A percentile compares a stretch with the other conserved stretches of the same genome.
phyloP scores from a whole-genome alignment of 1,140 invertebrate species.

The Drosophila seguyi region DNA sequence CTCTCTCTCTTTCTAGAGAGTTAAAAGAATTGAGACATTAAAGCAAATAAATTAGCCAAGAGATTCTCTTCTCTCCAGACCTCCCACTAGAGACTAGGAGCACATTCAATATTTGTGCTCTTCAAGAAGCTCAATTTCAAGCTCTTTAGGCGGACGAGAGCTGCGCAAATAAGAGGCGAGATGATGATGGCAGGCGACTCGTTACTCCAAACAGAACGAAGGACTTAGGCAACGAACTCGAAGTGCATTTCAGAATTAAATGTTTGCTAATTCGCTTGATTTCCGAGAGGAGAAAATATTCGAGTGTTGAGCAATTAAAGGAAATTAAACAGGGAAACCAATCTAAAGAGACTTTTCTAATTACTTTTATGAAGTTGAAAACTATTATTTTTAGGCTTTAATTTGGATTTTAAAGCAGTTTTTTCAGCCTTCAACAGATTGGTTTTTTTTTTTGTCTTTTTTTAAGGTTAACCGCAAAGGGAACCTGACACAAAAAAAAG shows the following conservation, averaged over 20 bases:
- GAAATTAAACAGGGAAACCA: not conserved
- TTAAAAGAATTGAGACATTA: conserved; percentile 14
- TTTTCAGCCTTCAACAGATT: no score
- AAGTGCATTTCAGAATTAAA: conserved; percentile 68
- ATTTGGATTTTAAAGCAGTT: not conserved
- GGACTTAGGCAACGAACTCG: conserved; percentile 77
- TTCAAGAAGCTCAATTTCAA: conserved; percentile 65
- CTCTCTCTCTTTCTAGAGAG: not conserved
- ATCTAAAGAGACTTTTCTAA: not conserved
- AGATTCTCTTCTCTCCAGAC: conserved; percentile 8
- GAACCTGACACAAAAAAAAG: conserved; percentile 13
- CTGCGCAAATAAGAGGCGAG: conserved; percentile 35
- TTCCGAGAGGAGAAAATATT: conserved; percentile 43
- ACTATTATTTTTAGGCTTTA: not conserved
- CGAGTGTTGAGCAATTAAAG: conserved; percentile 11
- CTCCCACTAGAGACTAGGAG: conserved; percentile 38
- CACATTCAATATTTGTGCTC: conserved; percentile 49
- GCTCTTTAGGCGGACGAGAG: conserved; percentile 55
- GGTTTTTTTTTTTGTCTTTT: not conserved
- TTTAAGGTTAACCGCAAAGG: conserved; percentile 35
- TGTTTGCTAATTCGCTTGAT: conserved; percentile 80
- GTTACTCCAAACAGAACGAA: conserved; percentile 52
- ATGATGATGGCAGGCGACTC: conserved; percentile 16
- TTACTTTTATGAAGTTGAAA: not conserved
- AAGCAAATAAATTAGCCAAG: conserved; percentile 36